Base-by-base conservation (phyloP, 2,113 vertebrate species). In the Indicator indicator region DNA sequence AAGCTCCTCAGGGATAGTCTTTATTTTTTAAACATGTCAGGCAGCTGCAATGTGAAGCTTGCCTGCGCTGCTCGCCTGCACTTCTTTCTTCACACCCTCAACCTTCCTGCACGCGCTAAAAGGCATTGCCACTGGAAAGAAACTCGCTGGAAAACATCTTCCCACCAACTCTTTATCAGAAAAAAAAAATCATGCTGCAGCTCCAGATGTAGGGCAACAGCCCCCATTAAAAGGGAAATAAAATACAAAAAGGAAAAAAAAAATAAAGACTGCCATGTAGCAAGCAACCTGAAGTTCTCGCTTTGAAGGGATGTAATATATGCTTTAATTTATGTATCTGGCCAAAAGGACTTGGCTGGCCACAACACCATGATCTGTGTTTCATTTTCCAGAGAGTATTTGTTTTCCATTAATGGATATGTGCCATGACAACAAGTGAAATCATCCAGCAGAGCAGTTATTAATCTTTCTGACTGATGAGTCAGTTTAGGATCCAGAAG, bases 391-490 rank as follows among this genome's bases (percentile, higher is more conserved):
- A 96, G 82, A 62, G 94, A 94, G 78, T 81, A 95, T 91, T 95
- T 97, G 93, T 96, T 96, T 96, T 94, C 94, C 95, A 88, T 88
- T 94, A 95, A 93, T 93, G 92, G 96, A 88, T 83, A 76, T 14
- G 36, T 91, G 95, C 93, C 96, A 97, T 86, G 91, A 94, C 85
- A 96, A 95, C 92, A 95, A 94, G 75, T 94, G 93, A 96, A 97
- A 93, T 95, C 95, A 95, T 90, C 82, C 81, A 95, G 86, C 94
- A 89, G 88, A 89, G 71, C 67, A 74, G 74, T 85, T 93, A 91
- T 95, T 97, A 94, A 96, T 96, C 90, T 88, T 93, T 79, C 86
- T 93, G 75, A 94, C 81, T 96, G 94, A 95, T 93, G 92, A 96
- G 77, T 92, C 92, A 95, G 88, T 96, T 94, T 91, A 96, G 86